These are phyloP conservation scores for Aphelenchoides avenae DNA, from an alignment of 1,140 invertebrate species.

Conservation along the genomic window DNA sequence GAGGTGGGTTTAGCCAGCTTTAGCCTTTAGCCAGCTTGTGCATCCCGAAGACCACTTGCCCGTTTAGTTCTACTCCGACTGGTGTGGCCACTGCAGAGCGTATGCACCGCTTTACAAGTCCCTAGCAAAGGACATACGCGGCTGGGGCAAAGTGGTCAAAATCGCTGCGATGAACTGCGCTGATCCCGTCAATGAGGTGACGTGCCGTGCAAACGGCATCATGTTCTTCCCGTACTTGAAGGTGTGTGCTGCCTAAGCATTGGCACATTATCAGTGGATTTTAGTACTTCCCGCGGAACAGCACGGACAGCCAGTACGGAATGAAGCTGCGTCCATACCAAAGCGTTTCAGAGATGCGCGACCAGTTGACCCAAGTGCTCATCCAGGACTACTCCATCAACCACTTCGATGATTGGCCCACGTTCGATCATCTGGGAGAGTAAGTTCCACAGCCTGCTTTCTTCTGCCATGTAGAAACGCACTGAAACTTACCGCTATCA, in stretches of 20 bases:
- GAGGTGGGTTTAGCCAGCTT: constrained; percentile 32
- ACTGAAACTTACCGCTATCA: constrained; percentile 32
- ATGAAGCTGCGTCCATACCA: constrained; percentile 46
- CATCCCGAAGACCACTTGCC: no score
- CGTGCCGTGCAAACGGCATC: constrained; percentile 52
- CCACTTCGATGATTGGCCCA: constrained; percentile 55
- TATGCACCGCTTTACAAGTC: constrained; percentile 48
- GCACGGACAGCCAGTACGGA: constrained; percentile 31
- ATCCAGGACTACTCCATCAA: constrained; percentile 49
- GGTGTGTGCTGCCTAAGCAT: constrained; percentile 16
- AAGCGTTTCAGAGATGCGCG: constrained; percentile 53
- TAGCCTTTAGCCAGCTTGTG: not conserved
- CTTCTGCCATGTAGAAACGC: no score
- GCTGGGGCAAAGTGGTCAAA: constrained; percentile 50
- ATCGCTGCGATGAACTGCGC: constrained; percentile 58
- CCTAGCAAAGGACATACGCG: constrained; percentile 44
- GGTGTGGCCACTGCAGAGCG: constrained; percentile 57
- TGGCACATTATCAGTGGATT: constrained; percentile 14
- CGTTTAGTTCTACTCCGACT: constrained; percentile 57
- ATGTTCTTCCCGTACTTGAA: constrained; percentile 52
- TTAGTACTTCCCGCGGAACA: constrained; percentile 57
- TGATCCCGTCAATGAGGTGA: constrained; percentile 50
- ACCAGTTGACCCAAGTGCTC: constrained; percentile 49
- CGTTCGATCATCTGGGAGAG: constrained; percentile 49
- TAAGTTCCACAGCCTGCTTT: constrained; percentile 26